Evolutionary conservation across 1,140 invertebrate species (phyloP), one percentile per base, ranked within the genome.

Genomic region (Anastrepha obliqua): DNA sequence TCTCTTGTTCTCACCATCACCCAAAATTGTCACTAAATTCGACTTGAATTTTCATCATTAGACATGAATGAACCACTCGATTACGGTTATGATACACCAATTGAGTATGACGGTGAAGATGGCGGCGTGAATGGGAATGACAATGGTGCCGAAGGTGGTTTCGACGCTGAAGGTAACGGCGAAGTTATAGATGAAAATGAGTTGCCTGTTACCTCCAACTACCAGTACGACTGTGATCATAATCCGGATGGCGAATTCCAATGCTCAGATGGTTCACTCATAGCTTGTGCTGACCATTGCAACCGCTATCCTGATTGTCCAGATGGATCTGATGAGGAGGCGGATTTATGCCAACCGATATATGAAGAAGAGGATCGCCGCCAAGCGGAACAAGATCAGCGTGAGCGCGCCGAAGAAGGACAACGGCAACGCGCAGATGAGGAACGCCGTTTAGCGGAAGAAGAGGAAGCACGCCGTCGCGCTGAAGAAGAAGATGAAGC

Each of bases 241-340:
- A 87, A 88, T 60, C 29, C 58, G 0, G 58, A 88, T 44, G 87
- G 89, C 78, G 86, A 90, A 87, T 87, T 92, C 74, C 78, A 85
- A 85, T 93, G 93, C 81, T 87, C 86, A 20, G 92, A 90, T 88
- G 94, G 94, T 29, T 74, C 93, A 88, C 95, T 94, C 90, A 91
- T 95, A 65, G 89, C 91, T 70, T 87, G 89, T 88, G 88, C 91
- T 67, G 90, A 88, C 44, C 89, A 90, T 39, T 94, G 93, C 87
- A 88, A 94, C 87, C 87, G 89, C 29, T 60, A 87, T 7, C 15
- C 4, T 39, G 93, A 95, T 88, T 95, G 94, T 90, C 81, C 78
- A 6, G 94, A 94, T 89, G 89, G 89, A 15, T 91, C 91, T 11
- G 94, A 94, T 90, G 94, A 94, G 89, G 86, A 88, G 17, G 39